Evolutionary conservation across 2,113 vertebrate species (phyloP).

Genomic region (Rhynchopsitta pachyrhyncha): DNA sequence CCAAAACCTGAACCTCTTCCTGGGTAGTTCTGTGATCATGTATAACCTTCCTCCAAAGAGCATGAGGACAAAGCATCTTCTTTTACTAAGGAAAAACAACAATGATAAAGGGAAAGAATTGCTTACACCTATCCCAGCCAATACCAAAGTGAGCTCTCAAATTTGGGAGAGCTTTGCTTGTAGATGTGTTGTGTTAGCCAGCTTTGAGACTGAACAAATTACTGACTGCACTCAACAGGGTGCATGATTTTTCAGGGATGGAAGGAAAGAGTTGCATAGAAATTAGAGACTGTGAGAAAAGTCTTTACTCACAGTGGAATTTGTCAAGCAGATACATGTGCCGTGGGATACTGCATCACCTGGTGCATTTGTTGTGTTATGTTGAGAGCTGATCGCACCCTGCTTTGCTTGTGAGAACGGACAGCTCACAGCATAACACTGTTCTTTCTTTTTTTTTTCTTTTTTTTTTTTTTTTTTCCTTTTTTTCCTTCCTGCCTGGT

Average conservation of each 20-base stretch:
- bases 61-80: neutral
- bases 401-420: neutral
- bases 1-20: neutral
- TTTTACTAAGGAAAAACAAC: neutral
- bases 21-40: neutral
- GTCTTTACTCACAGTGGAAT: neutral
- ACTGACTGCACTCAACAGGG: neutral
- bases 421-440: neutral
- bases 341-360: neutral
- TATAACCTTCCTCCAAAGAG: neutral
- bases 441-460: neutral
- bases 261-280: neutral
- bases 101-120: neutral
- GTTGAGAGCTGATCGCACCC: neutral
- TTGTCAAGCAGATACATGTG: neutral
- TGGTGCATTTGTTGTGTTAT: neutral
- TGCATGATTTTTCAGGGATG: neutral
- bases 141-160: neutral
- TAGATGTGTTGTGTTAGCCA: neutral
- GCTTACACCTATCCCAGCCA: neutral
- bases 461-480: rapidly evolving
- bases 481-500: neutral
- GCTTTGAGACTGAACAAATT: neutral
- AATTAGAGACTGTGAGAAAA: neutral
- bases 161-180: neutral